A percentile compares a stretch with the other conserved stretches of the same genome.
These are phyloP conservation scores for Characodon lateralis DNA, from an alignment of 2,797 vertebrate species.

Conservation along the genomic window DNA sequence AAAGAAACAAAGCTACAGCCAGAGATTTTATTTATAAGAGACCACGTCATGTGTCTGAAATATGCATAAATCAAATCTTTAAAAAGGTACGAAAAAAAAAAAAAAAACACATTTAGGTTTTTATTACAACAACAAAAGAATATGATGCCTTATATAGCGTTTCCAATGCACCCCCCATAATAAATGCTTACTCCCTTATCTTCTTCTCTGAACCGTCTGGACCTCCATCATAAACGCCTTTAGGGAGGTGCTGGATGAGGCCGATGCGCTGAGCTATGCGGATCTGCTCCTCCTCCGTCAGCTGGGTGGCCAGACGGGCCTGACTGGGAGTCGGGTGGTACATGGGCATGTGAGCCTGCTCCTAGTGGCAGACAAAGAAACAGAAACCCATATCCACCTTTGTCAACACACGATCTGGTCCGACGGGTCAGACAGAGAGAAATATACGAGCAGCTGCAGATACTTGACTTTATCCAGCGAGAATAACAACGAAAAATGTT, in stretches of 20 bases:
- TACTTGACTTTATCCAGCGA: not conserved
- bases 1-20: not conserved
- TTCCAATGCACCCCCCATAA: not conserved
- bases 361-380: slow-evolving; percentile 69
- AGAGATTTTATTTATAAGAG: not conserved
- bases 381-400: not conserved
- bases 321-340: slow-evolving; percentile 89
- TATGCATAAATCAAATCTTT: not conserved
- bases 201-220: slow-evolving; percentile 85
- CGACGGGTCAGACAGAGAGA: slow-evolving; percentile 1
- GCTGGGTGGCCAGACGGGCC: slow-evolving; percentile 86
- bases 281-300: slow-evolving; percentile 91
- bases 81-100: not conserved
- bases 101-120: not conserved
- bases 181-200: slow-evolving; percentile 84
- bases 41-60: not conserved
- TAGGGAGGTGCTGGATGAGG: slow-evolving; percentile 90
- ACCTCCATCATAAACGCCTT: slow-evolving; percentile 84
- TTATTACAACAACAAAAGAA: not conserved
- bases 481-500: not conserved
- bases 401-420: not conserved
- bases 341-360: slow-evolving; percentile 83
- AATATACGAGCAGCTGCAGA: not conserved
- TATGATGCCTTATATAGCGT: not conserved
- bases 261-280: slow-evolving; percentile 89